phyloP scores from a whole-genome alignment of 1,140 invertebrate genomes.

The Drosophila dunni region DNA sequence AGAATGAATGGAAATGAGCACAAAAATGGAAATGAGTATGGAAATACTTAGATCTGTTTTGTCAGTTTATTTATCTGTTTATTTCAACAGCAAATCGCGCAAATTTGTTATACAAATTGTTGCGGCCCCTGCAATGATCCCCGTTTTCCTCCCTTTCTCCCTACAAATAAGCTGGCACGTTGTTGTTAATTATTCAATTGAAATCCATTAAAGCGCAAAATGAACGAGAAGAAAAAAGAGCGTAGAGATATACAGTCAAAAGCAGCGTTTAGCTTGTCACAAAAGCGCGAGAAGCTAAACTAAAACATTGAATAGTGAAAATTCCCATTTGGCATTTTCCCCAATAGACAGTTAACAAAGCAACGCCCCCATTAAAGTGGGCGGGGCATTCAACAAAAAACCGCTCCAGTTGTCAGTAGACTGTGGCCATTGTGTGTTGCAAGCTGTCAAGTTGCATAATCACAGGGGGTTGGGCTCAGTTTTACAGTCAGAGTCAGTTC shows the following conservation, averaged over 20 bases:
- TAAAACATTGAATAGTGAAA: not conserved
- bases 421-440: constrained; percentile 6
- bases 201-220: constrained; percentile 71
- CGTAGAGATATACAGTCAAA: constrained; percentile 7
- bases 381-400: constrained; percentile 50
- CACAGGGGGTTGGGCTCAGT: constrained; percentile 43
- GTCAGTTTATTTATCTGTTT: constrained; percentile 35
- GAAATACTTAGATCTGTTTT: constrained; percentile 22
- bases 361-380: constrained; percentile 56
- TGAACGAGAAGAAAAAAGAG: constrained; percentile 50
- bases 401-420: constrained; percentile 2
- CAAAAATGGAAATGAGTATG: constrained; percentile 25
- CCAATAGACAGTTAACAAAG: constrained; percentile 55
- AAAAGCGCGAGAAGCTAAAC: constrained; percentile 16
- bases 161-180: constrained; percentile 48
- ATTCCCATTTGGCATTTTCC: constrained; percentile 38
- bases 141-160: constrained; percentile 9
- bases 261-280: constrained; percentile 56
- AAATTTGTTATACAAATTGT: constrained; percentile 77
- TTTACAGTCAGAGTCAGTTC: constrained; percentile 5
- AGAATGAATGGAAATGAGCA: constrained; percentile 15
- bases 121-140: not conserved
- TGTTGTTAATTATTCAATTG: constrained; percentile 82
- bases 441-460: constrained; percentile 66
- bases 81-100: constrained; percentile 68